Base-by-base conservation (phyloP, 2,888 invertebrate genomes). In the Drosophila melanocephala region DNA sequence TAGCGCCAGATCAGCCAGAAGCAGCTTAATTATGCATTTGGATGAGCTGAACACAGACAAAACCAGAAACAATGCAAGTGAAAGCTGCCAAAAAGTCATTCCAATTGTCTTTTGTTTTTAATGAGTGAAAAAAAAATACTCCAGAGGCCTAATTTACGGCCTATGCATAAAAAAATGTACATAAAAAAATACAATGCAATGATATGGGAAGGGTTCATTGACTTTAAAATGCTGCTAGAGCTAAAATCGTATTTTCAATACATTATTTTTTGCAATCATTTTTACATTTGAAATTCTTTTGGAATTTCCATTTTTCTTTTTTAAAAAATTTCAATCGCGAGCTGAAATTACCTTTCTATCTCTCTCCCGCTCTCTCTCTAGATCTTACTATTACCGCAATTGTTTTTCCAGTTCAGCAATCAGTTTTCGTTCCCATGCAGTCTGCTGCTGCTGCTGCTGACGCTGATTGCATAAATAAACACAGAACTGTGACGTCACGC, bases 51-150 rank as follows among this genome's bases (percentile, higher is more conserved):
- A 72, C 39, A 39, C 22, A 39, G 39, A 5, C 26, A 28, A 28
- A 28, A 28, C 10, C 5, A 19, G 28, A 81, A 58, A 39, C 26
- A 58, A 58, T 65, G 37, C 52, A 66, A 86, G 91, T 81, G 85
- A 89, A 91, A 86, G 91, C 85, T 72, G 76, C 74, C 70, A 76
- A 91, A 89, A 76, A 84, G 55, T 75, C 71, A 84, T 81, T 81
- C 72, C 74, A 62, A 66, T 75, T 67, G 44, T 65, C 55, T 57
- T 58, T 60, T 68, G 58, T 73, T 66, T 72, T 75, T 77, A 80
- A 89, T 77, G 89, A 72, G 66, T 35, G 42, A 47, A 22, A 56
- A 28, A 28, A 35, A 12, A 56, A 22, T 72, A 76, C 12, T 22
- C 22, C 22, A 83, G 86, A 72, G 74, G 65, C 71, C 77, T 70